Evolutionary conservation across 1,140 invertebrate species (phyloP).

Genomic region (Samia ricini): DNA sequence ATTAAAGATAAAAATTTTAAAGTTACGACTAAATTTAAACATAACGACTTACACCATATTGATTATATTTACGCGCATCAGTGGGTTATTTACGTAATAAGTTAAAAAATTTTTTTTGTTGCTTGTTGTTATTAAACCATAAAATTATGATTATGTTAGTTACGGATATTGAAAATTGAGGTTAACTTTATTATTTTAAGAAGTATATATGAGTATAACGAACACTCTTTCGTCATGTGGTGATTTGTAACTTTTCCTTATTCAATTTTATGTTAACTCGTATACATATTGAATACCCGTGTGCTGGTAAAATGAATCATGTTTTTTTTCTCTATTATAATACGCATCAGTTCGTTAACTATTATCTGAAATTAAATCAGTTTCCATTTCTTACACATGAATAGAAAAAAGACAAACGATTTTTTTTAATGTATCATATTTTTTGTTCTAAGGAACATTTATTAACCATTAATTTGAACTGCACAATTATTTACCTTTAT

Average conservation of each 20-base stretch:
- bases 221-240: background rate
- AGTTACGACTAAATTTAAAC: too few relatives aligned
- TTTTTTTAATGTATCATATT: too few relatives aligned
- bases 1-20: background rate
- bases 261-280: background rate
- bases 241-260: background rate
- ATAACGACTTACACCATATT: background rate
- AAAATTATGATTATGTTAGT: background rate
- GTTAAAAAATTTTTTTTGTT: constrained; percentile 34
- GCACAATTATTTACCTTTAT: too few relatives aligned
- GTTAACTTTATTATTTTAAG: background rate
- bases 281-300: background rate
- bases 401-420: too few relatives aligned
- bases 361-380: too few relatives aligned
- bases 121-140: background rate
- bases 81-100: background rate
- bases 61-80: background rate
- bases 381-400: too few relatives aligned
- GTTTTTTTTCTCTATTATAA: too few relatives aligned
- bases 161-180: background rate
- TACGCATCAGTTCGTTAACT: too few relatives aligned
- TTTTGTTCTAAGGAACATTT: too few relatives aligned
- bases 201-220: background rate
- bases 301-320: background rate
- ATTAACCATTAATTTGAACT: too few relatives aligned